A percentile compares a stretch with the other conserved stretches of the same genome.
phyloP scores from a whole-genome alignment of 1,140 invertebrate species.

The Littorina saxatilis region DNA sequence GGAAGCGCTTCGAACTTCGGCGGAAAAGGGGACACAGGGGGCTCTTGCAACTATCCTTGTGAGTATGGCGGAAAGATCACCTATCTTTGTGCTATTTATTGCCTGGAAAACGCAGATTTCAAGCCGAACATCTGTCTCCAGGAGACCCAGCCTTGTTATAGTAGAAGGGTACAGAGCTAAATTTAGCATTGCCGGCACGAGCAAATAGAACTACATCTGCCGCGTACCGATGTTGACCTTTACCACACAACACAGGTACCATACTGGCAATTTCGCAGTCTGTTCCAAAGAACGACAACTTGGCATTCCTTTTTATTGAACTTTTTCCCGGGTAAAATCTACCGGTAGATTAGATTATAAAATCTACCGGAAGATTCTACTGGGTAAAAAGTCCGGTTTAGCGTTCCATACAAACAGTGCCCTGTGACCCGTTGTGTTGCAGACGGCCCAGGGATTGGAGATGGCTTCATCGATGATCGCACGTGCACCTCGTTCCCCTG shows the following conservation, averaged over 20 bases:
- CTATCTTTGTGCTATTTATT: no score
- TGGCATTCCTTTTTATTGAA: not conserved
- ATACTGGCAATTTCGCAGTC: not conserved
- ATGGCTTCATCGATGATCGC: slow-evolving; percentile 27
- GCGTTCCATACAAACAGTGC: not conserved
- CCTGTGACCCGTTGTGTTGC: not conserved
- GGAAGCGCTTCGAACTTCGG: not conserved
- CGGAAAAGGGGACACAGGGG: not conserved
- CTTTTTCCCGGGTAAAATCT: not conserved
- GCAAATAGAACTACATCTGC: no score
- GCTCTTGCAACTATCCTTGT: slow-evolving; percentile 6
- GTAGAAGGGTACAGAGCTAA: no score
- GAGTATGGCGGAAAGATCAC: no score
- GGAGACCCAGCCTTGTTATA: no score
- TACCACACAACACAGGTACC: not conserved
- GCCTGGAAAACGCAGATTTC: no score
- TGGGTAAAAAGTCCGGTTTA: no score
- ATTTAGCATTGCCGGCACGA: no score
- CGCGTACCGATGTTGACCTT: not conserved
- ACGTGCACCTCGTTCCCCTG: slow-evolving; percentile 61
- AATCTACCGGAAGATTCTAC: not conserved
- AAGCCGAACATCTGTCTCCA: no score
- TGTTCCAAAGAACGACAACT: not conserved
- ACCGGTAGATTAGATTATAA: no score
- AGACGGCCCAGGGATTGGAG: not conserved